Conservation (phyloP, 2,113 vertebrate species). For the Lutjanus erythropterus region DNA sequence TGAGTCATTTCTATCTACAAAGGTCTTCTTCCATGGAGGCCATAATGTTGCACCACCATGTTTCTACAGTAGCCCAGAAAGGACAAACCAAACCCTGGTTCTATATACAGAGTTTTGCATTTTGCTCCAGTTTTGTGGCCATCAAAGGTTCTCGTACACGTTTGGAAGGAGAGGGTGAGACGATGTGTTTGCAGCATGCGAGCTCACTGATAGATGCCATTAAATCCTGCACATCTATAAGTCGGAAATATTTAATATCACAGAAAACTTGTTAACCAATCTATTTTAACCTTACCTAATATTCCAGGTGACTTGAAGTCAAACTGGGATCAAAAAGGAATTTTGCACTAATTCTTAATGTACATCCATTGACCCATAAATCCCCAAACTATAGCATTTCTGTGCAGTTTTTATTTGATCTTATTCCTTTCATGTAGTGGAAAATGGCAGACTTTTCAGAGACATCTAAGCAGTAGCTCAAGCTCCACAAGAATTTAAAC, state of each 20-base stretch:
- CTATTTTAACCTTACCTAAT: neutral
- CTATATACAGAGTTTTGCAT: too few species aligned
- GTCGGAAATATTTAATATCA: neutral
- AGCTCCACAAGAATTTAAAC: slow-evolving; percentile 41
- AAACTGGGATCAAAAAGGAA: neutral
- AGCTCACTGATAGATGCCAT: too few species aligned
- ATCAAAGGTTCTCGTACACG: too few species aligned
- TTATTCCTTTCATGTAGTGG: neutral
- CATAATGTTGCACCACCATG: too few species aligned
- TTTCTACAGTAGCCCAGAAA: too few species aligned
- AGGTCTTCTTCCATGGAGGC: too few species aligned
- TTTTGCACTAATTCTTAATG: neutral
- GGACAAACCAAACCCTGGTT: too few species aligned
- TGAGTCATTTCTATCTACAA: too few species aligned
- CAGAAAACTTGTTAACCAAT: neutral
- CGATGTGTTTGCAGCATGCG: too few species aligned
- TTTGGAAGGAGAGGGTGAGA: too few species aligned
- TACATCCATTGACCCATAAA: slow-evolving; percentile 1
- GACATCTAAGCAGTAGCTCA: slow-evolving; percentile 28
- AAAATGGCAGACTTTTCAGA: slow-evolving; percentile 16
- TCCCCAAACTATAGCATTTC: neutral
- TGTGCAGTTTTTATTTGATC: slow-evolving; percentile 2
- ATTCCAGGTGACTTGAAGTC: neutral
- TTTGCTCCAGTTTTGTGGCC: too few species aligned
- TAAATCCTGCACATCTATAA: too few species aligned